A percentile compares a stretch with the other conserved stretches of the same genome.
phyloP scores from a whole-genome alignment of 2,797 vertebrate genomes.

The Gephyroberyx darwinii region DNA sequence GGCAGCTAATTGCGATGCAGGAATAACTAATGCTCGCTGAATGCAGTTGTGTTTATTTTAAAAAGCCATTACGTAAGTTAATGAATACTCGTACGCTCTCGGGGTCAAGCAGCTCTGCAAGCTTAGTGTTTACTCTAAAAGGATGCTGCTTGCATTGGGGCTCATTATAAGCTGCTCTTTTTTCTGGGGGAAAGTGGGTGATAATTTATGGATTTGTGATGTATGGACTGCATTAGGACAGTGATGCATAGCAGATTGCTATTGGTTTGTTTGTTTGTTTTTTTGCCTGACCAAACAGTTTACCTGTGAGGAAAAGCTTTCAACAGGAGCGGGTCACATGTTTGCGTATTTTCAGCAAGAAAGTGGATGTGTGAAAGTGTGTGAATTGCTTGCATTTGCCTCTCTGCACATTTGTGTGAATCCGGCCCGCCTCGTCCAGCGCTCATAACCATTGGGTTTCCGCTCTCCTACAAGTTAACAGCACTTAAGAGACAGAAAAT shows the following conservation, averaged over 20 bases:
- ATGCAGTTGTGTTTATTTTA: constrained; percentile 66
- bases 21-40: constrained; percentile 63
- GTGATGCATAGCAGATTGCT: neutral
- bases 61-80: constrained; percentile 74
- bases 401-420: neutral
- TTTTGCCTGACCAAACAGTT: constrained; percentile 20
- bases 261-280: constrained; percentile 2
- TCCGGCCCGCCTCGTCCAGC: neutral
- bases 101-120: constrained; percentile 44
- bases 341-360: neutral
- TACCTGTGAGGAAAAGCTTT: constrained; percentile 26
- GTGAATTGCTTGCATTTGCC: neutral
- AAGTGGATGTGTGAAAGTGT: neutral
- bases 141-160: constrained; percentile 55
- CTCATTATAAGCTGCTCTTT: constrained; percentile 62
- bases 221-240: constrained; percentile 47
- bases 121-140: constrained; percentile 67
- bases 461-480: neutral
- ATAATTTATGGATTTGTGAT: constrained; percentile 56
- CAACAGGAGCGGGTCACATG: neutral
- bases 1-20: constrained; percentile 58
- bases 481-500: constrained; percentile 13
- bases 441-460: neutral
- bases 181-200: constrained; percentile 57
- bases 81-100: constrained; percentile 66